Evolutionary conservation across 2,888 invertebrate genomes (phyloP), one percentile per base, ranked within the genome.

Genomic region (Meandrusa payeni): DNA sequence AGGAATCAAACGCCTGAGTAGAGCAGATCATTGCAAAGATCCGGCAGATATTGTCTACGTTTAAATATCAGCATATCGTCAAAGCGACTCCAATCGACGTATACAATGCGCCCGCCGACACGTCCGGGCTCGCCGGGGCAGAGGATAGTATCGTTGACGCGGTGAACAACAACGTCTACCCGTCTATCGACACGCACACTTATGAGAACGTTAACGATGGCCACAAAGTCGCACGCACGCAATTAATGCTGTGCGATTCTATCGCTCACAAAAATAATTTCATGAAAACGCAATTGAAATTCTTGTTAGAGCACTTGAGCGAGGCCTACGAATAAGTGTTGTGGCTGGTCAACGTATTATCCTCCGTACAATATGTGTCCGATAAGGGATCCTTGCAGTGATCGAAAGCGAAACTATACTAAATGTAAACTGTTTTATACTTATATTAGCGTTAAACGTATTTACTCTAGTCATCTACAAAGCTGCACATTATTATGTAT

Each of bases 1-100:
- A 93, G 93, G 94, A 94, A 89, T 94, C 94, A 86, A 94, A 94
- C 90, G 94, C 94, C 93, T 94, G 94, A 94, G 93, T 93, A 90
- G 93, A 93, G 91, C 93, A 93, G 93, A 93, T 93, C 91, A 92
- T 93, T 92, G 92, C 92, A 91, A 93, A 92, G 90, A 93, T 93
- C 91, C 92, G 93, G 89, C 90, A 91, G 89, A 91, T 92, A 90
- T 90, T 93, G 89, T 90, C 92, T 79, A 92, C 92, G 89, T 93
- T 93, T 89, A 90, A 90, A 78, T 90, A 90, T 83, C 91, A 91
- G 82, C 91, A 91, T 82, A 85, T 76, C 87, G 72, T 44, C 83
- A 78, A 77, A 77, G 80, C 82, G 71, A 69, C 80, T 67, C 68
- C 87, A 59, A 76, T 77, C 78, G 88, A 81, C 77, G 85, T 76